Evolutionary conservation across 2,888 invertebrate species (phyloP).

Genomic region (Tuberolachnus salignus): DNA sequence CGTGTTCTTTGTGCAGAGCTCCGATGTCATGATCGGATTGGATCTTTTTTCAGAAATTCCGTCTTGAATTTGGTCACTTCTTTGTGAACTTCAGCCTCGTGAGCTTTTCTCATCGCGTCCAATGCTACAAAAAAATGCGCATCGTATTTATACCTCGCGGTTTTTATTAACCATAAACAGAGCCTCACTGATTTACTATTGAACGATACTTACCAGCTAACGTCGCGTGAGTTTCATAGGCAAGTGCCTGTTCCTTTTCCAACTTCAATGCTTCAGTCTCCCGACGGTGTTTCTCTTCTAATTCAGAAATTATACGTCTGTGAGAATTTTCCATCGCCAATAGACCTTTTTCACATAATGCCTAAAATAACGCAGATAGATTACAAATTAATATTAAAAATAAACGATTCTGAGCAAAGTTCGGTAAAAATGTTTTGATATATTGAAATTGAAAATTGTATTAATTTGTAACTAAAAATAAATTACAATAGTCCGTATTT

Average conservation of each 20-base stretch:
- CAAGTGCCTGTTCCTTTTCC: slow-evolving; percentile 91
- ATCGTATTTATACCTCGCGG: neutral
- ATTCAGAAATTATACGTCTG: slow-evolving; percentile 80
- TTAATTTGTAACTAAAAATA: no score
- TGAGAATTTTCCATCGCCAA: slow-evolving; percentile 90
- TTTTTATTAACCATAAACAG: neutral
- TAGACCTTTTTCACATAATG: slow-evolving; percentile 87
- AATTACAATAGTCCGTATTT: no score
- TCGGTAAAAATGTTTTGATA: no score
- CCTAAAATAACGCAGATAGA: slow-evolving; percentile 63
- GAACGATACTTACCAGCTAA: slow-evolving; percentile 69
- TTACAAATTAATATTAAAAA: neutral
- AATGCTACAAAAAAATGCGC: slow-evolving; percentile 68
- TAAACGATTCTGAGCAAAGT: no score
- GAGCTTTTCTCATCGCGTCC: slow-evolving; percentile 95
- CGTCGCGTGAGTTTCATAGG: slow-evolving; percentile 92
- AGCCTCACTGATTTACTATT: neutral
- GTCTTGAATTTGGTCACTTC: slow-evolving; percentile 92
- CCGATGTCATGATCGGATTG: slow-evolving; percentile 69
- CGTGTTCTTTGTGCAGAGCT: slow-evolving; percentile 74
- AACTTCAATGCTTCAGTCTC: slow-evolving; percentile 78
- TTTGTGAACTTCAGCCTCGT: slow-evolving; percentile 89
- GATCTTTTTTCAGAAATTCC: slow-evolving; percentile 78
- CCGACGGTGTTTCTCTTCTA: slow-evolving; percentile 86
- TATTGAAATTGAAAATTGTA: no score